These are phyloP conservation scores for Aurelia coerulea DNA, from an alignment of 30 jellyfish, hydroid and myxozoan genomes.

Conservation along the genomic window DNA sequence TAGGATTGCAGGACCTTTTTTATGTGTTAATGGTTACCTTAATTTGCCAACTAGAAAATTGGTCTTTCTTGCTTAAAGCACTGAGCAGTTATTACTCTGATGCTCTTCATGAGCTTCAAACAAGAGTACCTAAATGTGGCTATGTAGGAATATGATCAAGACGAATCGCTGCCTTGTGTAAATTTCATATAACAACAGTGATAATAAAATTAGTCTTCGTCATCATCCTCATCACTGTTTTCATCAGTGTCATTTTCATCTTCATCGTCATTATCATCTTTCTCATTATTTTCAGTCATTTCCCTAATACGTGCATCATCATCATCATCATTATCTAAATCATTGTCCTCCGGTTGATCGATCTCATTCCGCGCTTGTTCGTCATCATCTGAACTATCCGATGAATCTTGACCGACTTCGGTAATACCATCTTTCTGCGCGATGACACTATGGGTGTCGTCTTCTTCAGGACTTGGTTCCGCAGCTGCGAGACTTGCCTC, in stretches of 20 bases:
- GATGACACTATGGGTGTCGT: slow-evolving; percentile 4
- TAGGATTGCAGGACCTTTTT: too few relatives aligned
- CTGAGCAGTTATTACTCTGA: too few relatives aligned
- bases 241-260: slow-evolving; percentile 32
- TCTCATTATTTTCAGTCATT: slow-evolving; percentile 38
- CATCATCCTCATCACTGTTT: slow-evolving; percentile 39
- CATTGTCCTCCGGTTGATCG: slow-evolving; percentile 1
- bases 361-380: slow-evolving; percentile 10
- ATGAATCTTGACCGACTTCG: slow-evolving; percentile 28
- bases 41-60: too few relatives aligned
- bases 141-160: too few relatives aligned
- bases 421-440: slow-evolving; percentile 58
- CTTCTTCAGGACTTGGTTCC: slow-evolving; percentile 22
- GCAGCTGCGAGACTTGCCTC: background rate
- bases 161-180: too few relatives aligned
- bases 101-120: too few relatives aligned
- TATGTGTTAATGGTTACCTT: too few relatives aligned
- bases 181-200: too few relatives aligned
- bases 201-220: slow-evolving; percentile 3
- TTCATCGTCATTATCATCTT: slow-evolving; percentile 20
- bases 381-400: slow-evolving; percentile 16
- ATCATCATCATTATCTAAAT: background rate
- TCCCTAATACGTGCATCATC: slow-evolving; percentile 54
- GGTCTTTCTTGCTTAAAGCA: too few relatives aligned
- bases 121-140: too few relatives aligned